These are phyloP conservation scores for Dryadula phaetusa DNA, from an alignment of 2,888 invertebrate species.

Conservation along the genomic window DNA sequence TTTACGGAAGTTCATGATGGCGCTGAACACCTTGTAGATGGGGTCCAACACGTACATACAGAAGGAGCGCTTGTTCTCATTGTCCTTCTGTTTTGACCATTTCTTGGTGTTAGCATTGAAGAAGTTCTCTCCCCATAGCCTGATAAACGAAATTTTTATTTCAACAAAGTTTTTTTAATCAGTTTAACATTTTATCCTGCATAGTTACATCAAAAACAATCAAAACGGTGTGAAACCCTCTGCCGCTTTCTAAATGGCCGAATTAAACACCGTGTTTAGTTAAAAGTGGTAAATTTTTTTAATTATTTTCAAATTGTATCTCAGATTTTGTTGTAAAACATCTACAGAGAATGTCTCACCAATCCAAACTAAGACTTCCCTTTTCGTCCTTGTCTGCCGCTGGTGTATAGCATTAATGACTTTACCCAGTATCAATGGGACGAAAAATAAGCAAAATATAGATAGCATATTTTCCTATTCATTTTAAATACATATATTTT, in stretches of 20 bases:
- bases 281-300: too few species aligned
- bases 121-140: constrained; percentile 99
- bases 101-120: constrained; percentile 99
- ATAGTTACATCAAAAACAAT: too few species aligned
- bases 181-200: too few species aligned
- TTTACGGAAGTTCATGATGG: constrained; percentile 96
- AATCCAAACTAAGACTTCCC: constrained; percentile 57
- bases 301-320: constrained; percentile 54
- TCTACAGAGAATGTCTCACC: constrained; percentile 55
- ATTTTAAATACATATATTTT: too few species aligned
- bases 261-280: too few species aligned
- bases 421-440: constrained; percentile 79
- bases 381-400: constrained; percentile 80
- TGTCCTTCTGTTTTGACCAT: constrained; percentile 96
- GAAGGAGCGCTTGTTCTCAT: constrained; percentile 98
- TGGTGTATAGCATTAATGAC: constrained; percentile 67
- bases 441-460: constrained; percentile 45
- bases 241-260: too few species aligned
- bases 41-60: constrained; percentile 99
- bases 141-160: constrained; percentile 46
- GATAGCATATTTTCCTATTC: too few species aligned
- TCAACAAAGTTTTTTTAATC: too few species aligned
- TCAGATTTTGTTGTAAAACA: constrained; percentile 60
- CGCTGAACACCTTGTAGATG: constrained; percentile 96
- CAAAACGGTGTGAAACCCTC: too few species aligned